Base-by-base conservation (phyloP, 35 echinoderm and acorn worm species). In the Stichopus chloronotus region DNA sequence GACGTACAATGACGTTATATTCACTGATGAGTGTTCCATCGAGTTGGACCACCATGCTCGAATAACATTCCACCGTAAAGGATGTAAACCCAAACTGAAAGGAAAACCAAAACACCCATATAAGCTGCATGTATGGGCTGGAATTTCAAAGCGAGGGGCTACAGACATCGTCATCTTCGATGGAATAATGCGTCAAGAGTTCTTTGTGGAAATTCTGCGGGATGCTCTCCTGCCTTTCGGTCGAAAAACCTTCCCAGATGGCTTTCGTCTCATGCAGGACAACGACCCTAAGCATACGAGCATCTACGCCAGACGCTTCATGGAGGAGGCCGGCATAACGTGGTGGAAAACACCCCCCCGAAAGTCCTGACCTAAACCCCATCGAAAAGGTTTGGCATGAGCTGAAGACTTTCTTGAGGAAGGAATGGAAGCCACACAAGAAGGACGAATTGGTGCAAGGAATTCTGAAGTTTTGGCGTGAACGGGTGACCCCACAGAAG, bases 301-400 rank as follows among this genome's bases (percentile, higher is more conserved):
- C 24, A 58, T 83, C 9, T 59, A 59, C 24, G 84, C 90, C 1
- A 78, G 72, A 65, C 14, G 76, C 16, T 94, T 94, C 23, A 83
- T 94, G 93, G 86, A 60, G 9, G 74, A 76, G 10, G 53, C 53
- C 17, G 52, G 59, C 22, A 91, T 94, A 6, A 94, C 68, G 3
- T 94, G 93, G 93, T 90, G 72, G 77, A 94, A 84, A 78, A 94
- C 93, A 3, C 94, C 94, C 94, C 94, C 80, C 91, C 7, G 90
- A 95, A 20, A 76, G 58, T 8, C 94, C 94, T 19, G 94, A 95
- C 59, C 72, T 95, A 52, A 95, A 95, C 53, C 94, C 94, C 1
- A 89, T 95, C n/a, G 84, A 95, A 65, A 84, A 95, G 25, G 59
- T 95, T 0, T 92, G 94, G 94, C 53, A 89, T 59, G 65, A 89